A percentile compares a stretch with the other conserved stretches of the same genome.
These are phyloP conservation scores for Sigmodon hispidus DNA, from an alignment of 2,113 vertebrate genomes.

Conservation along the genomic window DNA sequence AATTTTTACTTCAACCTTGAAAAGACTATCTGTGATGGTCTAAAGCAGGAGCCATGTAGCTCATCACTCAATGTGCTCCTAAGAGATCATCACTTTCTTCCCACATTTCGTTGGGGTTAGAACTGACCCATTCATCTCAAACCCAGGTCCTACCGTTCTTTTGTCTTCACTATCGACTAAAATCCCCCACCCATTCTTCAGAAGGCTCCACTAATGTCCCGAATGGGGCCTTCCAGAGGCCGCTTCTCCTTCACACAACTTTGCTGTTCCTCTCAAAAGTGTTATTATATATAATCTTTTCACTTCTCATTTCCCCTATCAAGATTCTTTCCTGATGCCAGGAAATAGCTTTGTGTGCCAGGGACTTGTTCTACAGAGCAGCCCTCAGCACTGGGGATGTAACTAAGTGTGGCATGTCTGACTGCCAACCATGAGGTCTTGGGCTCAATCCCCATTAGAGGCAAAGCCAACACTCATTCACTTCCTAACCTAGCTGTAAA, in stretches of 20 bases:
- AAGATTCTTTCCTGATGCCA: neutral
- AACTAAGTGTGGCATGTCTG: neutral
- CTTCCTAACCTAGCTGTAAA: neutral
- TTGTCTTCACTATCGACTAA: neutral
- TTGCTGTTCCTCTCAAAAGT: neutral
- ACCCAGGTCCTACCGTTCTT: neutral
- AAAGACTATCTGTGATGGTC: neutral
- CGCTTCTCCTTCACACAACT: slow-evolving; percentile 1
- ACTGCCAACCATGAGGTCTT: neutral
- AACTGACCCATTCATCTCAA: neutral
- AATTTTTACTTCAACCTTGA: slow-evolving; percentile 24
- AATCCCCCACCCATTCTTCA: neutral
- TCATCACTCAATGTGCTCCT: neutral
- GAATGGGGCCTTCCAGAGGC: neutral
- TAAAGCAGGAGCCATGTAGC: neutral
- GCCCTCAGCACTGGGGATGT: neutral
- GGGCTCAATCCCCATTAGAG: neutral
- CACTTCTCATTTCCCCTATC: neutral
- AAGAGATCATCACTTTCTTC: neutral
- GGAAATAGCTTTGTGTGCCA: neutral
- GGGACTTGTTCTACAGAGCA: neutral
- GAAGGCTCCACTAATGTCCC: neutral
- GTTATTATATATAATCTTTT: neutral
- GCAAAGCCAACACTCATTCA: neutral
- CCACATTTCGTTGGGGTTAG: neutral